Conservation (phyloP, 2,113 vertebrate species). For the Panthera uncia region DNA sequence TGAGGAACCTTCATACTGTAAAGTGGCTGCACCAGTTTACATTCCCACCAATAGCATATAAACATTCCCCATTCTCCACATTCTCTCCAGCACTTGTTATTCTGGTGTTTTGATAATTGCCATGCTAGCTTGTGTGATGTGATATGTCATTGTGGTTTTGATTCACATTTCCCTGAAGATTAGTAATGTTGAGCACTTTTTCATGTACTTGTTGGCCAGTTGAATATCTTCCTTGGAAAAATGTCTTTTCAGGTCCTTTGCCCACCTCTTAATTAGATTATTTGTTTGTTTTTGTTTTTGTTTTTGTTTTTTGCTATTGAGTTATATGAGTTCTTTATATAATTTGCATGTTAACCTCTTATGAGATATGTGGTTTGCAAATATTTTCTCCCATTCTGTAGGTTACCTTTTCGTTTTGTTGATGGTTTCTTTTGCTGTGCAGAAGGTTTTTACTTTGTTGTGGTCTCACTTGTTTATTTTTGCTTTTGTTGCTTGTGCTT, state of each 20-base stretch:
- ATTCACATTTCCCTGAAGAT: not conserved
- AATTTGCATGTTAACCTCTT: not conserved
- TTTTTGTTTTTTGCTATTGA: not conserved
- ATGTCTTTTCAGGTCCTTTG: not conserved
- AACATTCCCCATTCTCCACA: not conserved
- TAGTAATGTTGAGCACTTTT: not conserved
- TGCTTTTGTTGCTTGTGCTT: not conserved
- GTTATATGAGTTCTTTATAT: not conserved
- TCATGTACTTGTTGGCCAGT: not conserved
- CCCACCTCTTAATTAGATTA: not conserved
- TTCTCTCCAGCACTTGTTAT: not conserved
- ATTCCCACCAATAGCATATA: not conserved
- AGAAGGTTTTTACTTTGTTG: not conserved
- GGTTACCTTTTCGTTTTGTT: not conserved
- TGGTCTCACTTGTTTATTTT: not conserved
- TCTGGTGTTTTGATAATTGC: not conserved
- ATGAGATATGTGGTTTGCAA: not conserved
- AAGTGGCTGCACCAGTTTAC: not conserved
- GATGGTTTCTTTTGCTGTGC: not conserved
- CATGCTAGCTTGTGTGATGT: not conserved
- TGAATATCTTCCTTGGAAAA: not conserved
- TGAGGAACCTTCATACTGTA: not conserved
- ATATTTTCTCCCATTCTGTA: not conserved
- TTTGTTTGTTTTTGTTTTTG: not conserved
- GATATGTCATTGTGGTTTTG: not conserved